Percentiles rank a stretch among this genome's conserved stretches.
Evolutionary conservation across 92 coral and sea anemone genomes (phyloP).

Genomic region (Palythoa caribaeorum): DNA sequence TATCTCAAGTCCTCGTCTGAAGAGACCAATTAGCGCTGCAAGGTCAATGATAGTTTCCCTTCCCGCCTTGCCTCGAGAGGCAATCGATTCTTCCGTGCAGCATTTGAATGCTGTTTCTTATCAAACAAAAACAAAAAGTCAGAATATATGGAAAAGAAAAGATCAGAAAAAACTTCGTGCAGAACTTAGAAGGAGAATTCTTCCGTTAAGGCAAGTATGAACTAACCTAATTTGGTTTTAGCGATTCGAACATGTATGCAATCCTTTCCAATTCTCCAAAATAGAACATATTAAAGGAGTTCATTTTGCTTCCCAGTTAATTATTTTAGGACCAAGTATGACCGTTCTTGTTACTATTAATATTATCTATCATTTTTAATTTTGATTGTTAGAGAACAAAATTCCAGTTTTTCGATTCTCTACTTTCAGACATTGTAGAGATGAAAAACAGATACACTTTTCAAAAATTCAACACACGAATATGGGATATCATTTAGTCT

Average conservation of each 20-base stretch:
- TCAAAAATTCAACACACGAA: neutral
- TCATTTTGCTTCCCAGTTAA: too few relatives aligned
- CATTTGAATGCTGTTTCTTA: conserved; percentile 89
- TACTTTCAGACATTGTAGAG: conserved; percentile 5
- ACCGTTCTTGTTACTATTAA: too few relatives aligned
- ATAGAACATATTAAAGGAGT: neutral
- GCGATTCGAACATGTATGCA: too few relatives aligned
- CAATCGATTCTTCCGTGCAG: conserved; percentile 78
- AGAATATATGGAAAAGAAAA: conserved; percentile 59
- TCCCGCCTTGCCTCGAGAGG: conserved; percentile 68
- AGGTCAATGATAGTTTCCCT: conserved; percentile 53
- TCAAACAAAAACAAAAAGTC: conserved; percentile 66
- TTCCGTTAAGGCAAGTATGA: conserved; percentile 78
- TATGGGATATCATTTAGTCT: neutral
- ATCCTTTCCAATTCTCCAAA: neutral
- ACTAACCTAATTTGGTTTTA: neutral
- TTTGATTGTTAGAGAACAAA: too few relatives aligned
- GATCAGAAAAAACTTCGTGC: conserved; percentile 63
- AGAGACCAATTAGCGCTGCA: conserved; percentile 61
- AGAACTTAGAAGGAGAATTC: conserved; percentile 76
- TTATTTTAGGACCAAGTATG: too few relatives aligned
- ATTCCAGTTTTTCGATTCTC: too few relatives aligned
- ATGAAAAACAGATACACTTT: neutral
- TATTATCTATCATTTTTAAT: too few relatives aligned
- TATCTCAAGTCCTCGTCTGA: conserved; percentile 48